Evolutionary conservation across 64 coral and sea anemone genomes (phyloP).

Genomic region (Montipora foliosa): DNA sequence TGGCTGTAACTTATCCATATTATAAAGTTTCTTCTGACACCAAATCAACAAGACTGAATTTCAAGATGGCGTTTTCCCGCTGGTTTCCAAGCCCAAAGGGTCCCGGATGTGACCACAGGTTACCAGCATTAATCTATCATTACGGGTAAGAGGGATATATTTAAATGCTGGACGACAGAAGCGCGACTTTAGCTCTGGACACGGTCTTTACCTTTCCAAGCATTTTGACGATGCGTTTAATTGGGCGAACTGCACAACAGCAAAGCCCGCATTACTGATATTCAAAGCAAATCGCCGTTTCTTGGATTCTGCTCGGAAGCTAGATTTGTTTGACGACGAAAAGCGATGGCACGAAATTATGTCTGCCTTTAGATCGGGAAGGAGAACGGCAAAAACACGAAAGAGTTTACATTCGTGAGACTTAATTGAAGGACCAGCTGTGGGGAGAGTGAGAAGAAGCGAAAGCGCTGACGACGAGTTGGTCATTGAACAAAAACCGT

Average conservation of each 20-base stretch:
- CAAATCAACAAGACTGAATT: too few species aligned
- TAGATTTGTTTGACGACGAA: constrained; percentile 15
- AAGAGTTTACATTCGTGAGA: too few species aligned
- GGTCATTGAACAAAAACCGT: too few species aligned
- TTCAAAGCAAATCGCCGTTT: constrained; percentile 11
- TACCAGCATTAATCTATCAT: constrained; percentile 49
- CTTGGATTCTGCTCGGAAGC: background rate
- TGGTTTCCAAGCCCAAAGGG: too few species aligned
- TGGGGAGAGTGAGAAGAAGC: too few species aligned
- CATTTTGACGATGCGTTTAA: constrained; percentile 39
- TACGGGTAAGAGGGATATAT: constrained; percentile 56
- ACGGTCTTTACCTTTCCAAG: constrained; percentile 64
- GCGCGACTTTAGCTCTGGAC: constrained; percentile 58
- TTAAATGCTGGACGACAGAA: constrained; percentile 43
- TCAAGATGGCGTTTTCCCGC: too few species aligned
- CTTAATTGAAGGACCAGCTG: too few species aligned
- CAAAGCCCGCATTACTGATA: constrained; percentile 66
- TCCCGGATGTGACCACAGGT: constrained; percentile 23
- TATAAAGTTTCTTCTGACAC: too few species aligned
- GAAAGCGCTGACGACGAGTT: too few species aligned
- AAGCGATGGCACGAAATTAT: constrained; percentile 13
- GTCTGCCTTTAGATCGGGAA: background rate
- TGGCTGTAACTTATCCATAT: too few species aligned
- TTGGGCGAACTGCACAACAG: constrained; percentile 24
- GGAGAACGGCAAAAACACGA: too few species aligned